phyloP scores from a whole-genome alignment of 2,888 invertebrate genomes.

The Spodoptera exigua region DNA sequence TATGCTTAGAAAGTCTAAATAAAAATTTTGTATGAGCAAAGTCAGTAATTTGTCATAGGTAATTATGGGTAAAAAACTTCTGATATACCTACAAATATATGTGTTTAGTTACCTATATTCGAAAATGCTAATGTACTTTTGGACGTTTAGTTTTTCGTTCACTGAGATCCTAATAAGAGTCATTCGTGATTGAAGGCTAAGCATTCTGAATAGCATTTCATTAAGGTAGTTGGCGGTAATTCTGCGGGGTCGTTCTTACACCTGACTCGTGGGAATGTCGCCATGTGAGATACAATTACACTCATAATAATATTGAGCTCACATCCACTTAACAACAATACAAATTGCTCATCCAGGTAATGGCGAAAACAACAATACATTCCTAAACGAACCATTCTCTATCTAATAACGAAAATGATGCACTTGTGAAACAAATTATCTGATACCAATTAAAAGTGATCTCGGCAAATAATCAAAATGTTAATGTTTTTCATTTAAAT shows the following conservation, averaged over 20 bases:
- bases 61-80: no score
- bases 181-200: no score
- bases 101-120: no score
- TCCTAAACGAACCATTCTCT: conserved; percentile 20
- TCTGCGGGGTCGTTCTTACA: conserved; percentile 26
- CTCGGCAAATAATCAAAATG: conserved; percentile 43
- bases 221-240: conserved; percentile 2
- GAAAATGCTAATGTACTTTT: no score
- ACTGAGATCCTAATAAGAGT: no score
- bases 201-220: conserved; percentile 22
- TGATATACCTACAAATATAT: no score
- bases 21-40: no score
- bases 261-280: conserved; percentile 39
- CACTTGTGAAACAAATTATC: conserved; percentile 45
- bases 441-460: conserved; percentile 51
- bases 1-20: no score
- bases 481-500: conserved; percentile 62
- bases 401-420: conserved; percentile 35
- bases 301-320: conserved; percentile 20
- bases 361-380: conserved; percentile 34
- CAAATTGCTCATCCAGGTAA: conserved; percentile 39
- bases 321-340: conserved; percentile 31
- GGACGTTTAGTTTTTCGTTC: no score
- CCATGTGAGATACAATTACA: conserved; percentile 28
- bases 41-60: no score